Evolutionary conservation across 2,888 invertebrate species (phyloP).

Genomic region (Cataglyphis livida): DNA sequence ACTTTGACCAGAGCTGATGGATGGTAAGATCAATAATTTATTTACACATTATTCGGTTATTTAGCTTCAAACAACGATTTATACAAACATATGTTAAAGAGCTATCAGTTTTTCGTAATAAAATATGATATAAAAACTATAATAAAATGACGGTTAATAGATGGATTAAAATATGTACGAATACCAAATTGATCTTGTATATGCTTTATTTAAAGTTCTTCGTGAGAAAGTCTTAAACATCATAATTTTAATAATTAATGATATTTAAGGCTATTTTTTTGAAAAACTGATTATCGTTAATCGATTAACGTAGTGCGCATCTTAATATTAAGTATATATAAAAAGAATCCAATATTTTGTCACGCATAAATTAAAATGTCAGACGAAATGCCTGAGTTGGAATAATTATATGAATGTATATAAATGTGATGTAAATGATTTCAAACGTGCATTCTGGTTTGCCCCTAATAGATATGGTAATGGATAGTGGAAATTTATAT

Average conservation of each 20-base stretch:
- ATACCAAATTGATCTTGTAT: neutral
- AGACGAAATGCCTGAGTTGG: neutral
- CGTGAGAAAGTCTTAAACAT: neutral
- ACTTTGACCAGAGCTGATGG: conserved; percentile 97
- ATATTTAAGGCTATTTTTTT: neutral
- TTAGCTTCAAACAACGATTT: neutral
- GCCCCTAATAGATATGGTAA: conserved; percentile 32
- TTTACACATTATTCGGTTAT: neutral
- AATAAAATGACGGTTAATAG: neutral
- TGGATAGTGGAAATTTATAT: conserved; percentile 38
- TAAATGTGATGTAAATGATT: conserved; percentile 40
- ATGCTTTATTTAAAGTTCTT: neutral
- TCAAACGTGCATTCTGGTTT: conserved; percentile 41
- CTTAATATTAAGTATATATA: neutral
- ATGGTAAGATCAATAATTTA: conserved; percentile 89
- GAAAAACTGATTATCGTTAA: neutral
- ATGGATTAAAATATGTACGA: neutral
- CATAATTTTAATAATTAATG: conserved; percentile 2
- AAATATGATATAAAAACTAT: neutral
- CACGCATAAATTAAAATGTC: neutral
- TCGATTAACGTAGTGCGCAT: conserved; percentile 29
- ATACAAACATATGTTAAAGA: neutral
- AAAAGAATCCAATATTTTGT: neutral
- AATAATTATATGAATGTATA: conserved; percentile 10
- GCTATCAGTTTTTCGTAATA: neutral